These are phyloP conservation scores for Micropoecilia bifurca DNA, from an alignment of 2,797 vertebrate species.

Conservation along the genomic window DNA sequence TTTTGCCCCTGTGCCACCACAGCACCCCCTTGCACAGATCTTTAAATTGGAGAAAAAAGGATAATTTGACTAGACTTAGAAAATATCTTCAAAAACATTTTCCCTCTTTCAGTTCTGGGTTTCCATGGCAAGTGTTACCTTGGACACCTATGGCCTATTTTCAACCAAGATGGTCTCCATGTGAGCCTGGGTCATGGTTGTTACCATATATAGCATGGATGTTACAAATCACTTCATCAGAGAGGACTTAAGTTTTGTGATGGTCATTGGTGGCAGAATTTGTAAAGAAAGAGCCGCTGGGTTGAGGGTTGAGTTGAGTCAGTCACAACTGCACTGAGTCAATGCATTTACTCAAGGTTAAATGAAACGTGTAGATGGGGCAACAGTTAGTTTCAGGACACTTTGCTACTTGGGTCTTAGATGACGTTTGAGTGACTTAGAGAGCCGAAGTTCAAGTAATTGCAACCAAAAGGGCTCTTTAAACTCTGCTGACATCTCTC, in stretches of 20 bases:
- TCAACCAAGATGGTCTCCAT: background rate
- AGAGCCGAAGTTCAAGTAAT: background rate
- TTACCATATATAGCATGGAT: background rate
- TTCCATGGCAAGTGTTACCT: background rate
- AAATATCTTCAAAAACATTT: too few species aligned
- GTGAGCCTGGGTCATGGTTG: background rate
- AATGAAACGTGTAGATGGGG: background rate
- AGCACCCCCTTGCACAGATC: too few species aligned
- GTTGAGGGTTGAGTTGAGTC: background rate
- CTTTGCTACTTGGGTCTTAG: background rate
- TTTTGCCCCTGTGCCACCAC: too few species aligned
- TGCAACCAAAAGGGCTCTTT: background rate
- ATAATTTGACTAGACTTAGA: too few species aligned
- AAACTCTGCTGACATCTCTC: background rate
- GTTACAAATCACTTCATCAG: background rate
- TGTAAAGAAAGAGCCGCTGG: background rate
- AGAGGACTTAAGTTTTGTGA: background rate
- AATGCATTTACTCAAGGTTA: background rate
- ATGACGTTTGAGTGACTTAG: background rate
- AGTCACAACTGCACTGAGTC: background rate
- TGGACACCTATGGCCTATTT: background rate
- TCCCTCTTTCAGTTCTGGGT: too few species aligned
- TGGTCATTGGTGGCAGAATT: background rate
- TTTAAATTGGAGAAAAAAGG: too few species aligned
- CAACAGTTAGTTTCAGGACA: background rate